A percentile compares a stretch with the other conserved stretches of the same genome.
Conservation (phyloP, 2,888 invertebrate species). For the Ectemnius continuus region DNA sequence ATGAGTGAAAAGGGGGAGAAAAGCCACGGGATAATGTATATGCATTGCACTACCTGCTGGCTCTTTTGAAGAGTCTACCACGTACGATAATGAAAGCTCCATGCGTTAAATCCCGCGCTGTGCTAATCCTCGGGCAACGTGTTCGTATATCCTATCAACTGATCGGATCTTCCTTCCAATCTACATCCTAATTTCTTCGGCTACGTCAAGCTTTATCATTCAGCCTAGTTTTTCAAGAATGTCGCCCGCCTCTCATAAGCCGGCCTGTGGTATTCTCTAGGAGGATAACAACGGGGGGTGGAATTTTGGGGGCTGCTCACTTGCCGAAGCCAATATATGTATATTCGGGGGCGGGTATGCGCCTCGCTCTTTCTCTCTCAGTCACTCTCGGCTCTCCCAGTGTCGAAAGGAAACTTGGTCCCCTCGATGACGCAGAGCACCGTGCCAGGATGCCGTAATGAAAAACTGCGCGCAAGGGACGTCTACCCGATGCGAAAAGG, state of each 20-base stretch:
- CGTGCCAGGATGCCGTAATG: slow-evolving; percentile 54
- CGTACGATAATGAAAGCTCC: slow-evolving; percentile 53
- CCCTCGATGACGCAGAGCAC: slow-evolving; percentile 37
- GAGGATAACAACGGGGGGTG: not conserved
- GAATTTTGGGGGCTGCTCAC: slow-evolving; percentile 27
- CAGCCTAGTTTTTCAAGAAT: no score
- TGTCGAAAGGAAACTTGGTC: slow-evolving; percentile 44
- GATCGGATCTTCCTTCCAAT: not conserved
- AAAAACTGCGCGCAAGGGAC: slow-evolving; percentile 57
- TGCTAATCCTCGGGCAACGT: slow-evolving; percentile 31
- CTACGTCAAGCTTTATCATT: no score
- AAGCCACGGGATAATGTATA: slow-evolving; percentile 20
- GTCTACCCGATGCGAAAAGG: slow-evolving; percentile 53
- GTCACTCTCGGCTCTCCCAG: no score
- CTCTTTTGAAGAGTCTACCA: slow-evolving; percentile 30
- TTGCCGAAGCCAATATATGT: slow-evolving; percentile 33
- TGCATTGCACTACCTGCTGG: slow-evolving; percentile 33
- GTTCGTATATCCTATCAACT: slow-evolving; percentile 17
- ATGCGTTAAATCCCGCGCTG: slow-evolving; percentile 40
- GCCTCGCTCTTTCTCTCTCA: not conserved
- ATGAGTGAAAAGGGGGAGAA: not conserved
- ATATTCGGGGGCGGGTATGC: slow-evolving; percentile 21
- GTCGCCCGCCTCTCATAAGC: not conserved
- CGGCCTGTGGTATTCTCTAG: not conserved
- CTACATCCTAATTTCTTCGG: not conserved